These are phyloP conservation scores for Petaurus breviceps DNA, from an alignment of 2,113 vertebrate species.

Conservation along the genomic window DNA sequence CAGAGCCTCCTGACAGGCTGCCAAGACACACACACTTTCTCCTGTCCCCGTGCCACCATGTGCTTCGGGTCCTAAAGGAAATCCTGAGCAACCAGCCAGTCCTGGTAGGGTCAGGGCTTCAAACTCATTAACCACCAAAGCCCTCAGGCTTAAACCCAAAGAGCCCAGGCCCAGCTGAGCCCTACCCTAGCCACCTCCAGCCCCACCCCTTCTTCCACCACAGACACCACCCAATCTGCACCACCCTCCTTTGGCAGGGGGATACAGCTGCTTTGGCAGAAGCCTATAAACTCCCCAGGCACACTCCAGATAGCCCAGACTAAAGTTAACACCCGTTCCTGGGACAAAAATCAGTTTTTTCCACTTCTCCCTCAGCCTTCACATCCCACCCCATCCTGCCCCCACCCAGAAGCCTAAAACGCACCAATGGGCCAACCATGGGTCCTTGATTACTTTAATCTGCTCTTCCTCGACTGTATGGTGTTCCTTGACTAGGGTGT, in stretches of 20 bases:
- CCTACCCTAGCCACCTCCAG: neutral
- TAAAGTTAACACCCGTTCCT: neutral
- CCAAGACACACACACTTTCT: constrained; percentile 57
- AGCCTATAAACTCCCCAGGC: neutral
- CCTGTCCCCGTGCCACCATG: neutral
- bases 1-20: constrained; percentile 45
- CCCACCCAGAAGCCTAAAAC: neutral
- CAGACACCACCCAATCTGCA: neutral
- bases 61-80: constrained; percentile 23
- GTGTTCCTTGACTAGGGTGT: neutral
- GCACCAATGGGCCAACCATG: neutral
- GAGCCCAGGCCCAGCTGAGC: constrained; percentile 55
- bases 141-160: constrained; percentile 56
- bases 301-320: neutral
- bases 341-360: constrained; percentile 23
- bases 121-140: constrained; percentile 58
- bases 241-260: neutral
- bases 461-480: neutral
- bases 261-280: neutral
- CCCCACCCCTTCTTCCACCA: neutral
- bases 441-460: neutral
- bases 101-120: constrained; percentile 63
- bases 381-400: neutral
- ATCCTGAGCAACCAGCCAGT: constrained; percentile 53
- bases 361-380: constrained; percentile 61